A percentile compares a stretch with the other conserved stretches of the same genome.
These are phyloP conservation scores for Petaurus breviceps DNA, from an alignment of 2,113 vertebrate genomes.

Conservation along the genomic window DNA sequence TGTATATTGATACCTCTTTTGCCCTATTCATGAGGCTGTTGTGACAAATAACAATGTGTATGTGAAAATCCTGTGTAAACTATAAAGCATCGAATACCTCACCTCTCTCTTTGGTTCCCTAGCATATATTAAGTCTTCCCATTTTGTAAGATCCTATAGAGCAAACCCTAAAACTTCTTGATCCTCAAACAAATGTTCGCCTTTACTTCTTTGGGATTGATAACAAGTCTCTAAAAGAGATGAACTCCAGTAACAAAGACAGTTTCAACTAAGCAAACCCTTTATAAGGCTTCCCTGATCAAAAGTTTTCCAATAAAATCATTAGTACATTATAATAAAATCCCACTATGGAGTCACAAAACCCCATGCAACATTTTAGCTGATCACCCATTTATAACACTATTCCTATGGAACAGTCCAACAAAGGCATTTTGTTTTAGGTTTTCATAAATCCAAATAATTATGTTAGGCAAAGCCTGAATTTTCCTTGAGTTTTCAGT, in stretches of 20 bases:
- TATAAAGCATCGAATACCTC: not conserved
- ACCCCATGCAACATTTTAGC: not conserved
- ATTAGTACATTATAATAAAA: not conserved
- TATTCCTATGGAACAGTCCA: not conserved
- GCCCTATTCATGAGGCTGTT: not conserved
- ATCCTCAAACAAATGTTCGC: not conserved
- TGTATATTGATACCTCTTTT: not conserved
- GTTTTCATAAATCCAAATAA: too few relatives aligned
- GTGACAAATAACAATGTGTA: not conserved
- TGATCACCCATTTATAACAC: not conserved
- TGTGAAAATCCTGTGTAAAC: not conserved
- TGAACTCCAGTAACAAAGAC: not conserved
- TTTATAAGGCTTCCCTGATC: not conserved
- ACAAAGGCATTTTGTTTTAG: not conserved
- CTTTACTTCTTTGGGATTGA: not conserved
- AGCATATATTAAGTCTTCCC: not conserved
- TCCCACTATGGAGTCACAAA: not conserved
- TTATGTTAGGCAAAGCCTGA: not conserved
- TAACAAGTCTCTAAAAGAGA: not conserved
- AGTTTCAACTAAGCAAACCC: not conserved
- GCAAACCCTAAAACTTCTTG: not conserved
- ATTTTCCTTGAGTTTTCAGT: not conserved
- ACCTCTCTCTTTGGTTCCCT: not conserved
- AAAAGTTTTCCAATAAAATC: not conserved
- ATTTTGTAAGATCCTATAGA: not conserved